A percentile compares a stretch with the other conserved stretches of the same genome.
These are phyloP conservation scores for Euclidia mi DNA, from an alignment of 2,888 invertebrate species.

Conservation along the genomic window DNA sequence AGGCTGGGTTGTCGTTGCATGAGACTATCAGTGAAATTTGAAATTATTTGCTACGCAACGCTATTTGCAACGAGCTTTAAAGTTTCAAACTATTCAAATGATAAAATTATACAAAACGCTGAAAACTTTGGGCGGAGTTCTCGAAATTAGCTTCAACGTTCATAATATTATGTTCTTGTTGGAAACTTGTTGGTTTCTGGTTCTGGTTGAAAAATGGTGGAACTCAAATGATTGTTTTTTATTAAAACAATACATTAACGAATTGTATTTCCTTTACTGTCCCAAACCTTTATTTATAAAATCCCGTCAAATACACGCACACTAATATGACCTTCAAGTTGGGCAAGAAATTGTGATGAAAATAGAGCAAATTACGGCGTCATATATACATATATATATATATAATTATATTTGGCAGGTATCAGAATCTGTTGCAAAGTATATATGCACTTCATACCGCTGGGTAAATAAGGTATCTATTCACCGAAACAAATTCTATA, in stretches of 20 bases:
- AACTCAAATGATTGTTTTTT: conserved; percentile 18
- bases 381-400: too few relatives aligned
- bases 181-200: not conserved
- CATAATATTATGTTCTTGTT: too few relatives aligned
- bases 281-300: conserved; percentile 11
- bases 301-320: conserved; percentile 30
- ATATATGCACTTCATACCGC: too few relatives aligned
- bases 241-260: conserved; percentile 32
- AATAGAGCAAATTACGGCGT: conserved; percentile 29
- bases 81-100: conserved; percentile 25
- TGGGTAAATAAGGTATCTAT: too few relatives aligned
- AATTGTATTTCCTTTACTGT: conserved; percentile 22
- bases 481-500: too few relatives aligned
- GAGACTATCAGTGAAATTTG: conserved; percentile 38
- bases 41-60: too few relatives aligned
- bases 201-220: too few relatives aligned
- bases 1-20: conserved; percentile 63
- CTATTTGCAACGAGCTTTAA: conserved; percentile 34
- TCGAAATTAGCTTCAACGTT: too few relatives aligned
- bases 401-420: too few relatives aligned
- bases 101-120: too few relatives aligned
- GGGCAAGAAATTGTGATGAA: conserved; percentile 21
- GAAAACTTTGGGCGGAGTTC: too few relatives aligned
- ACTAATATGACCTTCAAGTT: conserved; percentile 36
- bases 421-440: too few relatives aligned